These are phyloP conservation scores for Tauraco erythrolophus DNA, from an alignment of 2,113 vertebrate species.

Conservation along the genomic window DNA sequence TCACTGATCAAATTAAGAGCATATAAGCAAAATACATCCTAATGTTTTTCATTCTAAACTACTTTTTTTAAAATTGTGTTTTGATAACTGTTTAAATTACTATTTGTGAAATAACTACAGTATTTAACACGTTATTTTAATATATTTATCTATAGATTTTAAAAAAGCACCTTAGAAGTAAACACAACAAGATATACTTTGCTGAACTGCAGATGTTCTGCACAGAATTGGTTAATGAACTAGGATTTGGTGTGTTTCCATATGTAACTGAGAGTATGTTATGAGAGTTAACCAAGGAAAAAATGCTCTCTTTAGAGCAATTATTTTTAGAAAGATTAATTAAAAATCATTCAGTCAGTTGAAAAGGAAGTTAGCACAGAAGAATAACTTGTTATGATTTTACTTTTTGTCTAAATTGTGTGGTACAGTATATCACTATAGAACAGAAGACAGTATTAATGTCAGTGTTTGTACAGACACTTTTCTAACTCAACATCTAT, in stretches of 20 bases:
- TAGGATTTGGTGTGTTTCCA: background rate
- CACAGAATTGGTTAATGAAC: background rate
- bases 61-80: background rate
- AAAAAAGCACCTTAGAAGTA: background rate
- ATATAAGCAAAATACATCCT: background rate
- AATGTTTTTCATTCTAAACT: background rate
- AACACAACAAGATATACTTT: background rate
- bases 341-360: background rate
- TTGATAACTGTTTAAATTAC: background rate
- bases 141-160: background rate
- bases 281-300: background rate
- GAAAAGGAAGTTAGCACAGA: background rate
- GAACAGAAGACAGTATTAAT: background rate
- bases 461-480: background rate
- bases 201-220: background rate
- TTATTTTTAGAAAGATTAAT: slow-evolving; percentile 13
- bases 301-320: background rate
- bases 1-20: background rate
- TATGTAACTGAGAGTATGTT: background rate
- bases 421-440: background rate
- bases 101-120: background rate
- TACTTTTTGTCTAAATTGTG: background rate
- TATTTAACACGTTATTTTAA: background rate
- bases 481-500: background rate
- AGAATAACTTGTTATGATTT: background rate